phyloP scores from a whole-genome alignment of 2,113 vertebrate species.

The Kryptolebias marmoratus region DNA sequence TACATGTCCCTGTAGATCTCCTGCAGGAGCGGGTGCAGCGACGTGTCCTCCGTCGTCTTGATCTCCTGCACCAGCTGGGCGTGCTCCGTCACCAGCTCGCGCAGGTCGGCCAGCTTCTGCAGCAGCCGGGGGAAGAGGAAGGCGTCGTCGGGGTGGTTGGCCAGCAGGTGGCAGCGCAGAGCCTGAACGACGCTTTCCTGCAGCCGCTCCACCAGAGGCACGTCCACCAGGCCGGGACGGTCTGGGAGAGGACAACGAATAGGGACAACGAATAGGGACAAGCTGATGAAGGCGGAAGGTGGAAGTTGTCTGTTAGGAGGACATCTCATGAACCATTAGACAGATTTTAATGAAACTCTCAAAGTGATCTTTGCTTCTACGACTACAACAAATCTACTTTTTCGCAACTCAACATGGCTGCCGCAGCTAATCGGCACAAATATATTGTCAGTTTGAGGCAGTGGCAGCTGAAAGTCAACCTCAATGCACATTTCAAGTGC shows the following conservation, averaged over 20 bases:
- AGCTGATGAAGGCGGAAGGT: no score
- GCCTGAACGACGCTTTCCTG: constrained; percentile 93
- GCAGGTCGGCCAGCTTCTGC: constrained; percentile 94
- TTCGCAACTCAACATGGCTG: no score
- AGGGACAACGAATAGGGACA: not conserved
- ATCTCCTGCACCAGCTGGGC: constrained; percentile 93
- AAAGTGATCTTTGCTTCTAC: no score
- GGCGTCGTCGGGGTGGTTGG: constrained; percentile 87
- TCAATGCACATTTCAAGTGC: no score
- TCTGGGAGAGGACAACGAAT: constrained; percentile 73
- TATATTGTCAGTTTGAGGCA: no score
- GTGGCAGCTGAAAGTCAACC: no score
- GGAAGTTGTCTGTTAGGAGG: no score
- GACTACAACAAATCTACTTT: no score
- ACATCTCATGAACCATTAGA: no score
- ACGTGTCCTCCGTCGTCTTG: constrained; percentile 91
- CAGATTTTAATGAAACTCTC: no score
- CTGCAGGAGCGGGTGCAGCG: constrained; percentile 93
- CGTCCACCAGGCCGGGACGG: constrained; percentile 90
- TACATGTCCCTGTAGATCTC: constrained; percentile 97
- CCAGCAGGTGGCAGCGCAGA: constrained; percentile 89
- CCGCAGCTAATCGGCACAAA: no score
- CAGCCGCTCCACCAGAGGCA: constrained; percentile 88
- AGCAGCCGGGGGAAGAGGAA: constrained; percentile 95
- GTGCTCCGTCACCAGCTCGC: constrained; percentile 94